Evolutionary conservation across 2,113 vertebrate genomes (phyloP), one percentile per base, ranked within the genome.

Genomic region (Entelurus aequoreus): DNA sequence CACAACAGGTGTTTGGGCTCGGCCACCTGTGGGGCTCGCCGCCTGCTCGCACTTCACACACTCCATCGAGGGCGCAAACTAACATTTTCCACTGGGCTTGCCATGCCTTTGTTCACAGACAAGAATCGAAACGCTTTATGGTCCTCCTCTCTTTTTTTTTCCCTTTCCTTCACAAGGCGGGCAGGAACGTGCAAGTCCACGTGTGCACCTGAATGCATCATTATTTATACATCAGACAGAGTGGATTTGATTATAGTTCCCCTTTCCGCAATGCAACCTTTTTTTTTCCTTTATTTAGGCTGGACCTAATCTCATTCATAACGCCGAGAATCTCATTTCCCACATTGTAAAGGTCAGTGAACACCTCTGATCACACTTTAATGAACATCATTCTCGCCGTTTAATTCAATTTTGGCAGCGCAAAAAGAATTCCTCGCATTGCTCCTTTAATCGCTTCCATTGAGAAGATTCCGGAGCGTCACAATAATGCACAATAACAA

Each of bases 341-440:
- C 80, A 80, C 84, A 87, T 86, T 88, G 83, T 84, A 90, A 91
- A 90, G 86, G 90, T 90, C 87, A 91, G 76, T 72, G 82, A 83
- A 82, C 87, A 90, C 84, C 86, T 89, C 88, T 87, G 87, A 90
- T 90, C 87, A 80, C 84, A 88, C 87, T 89, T 89, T 89, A 90
- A 90, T 90, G 89, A 88, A 91, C 84, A 87, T 84, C 83, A 87
- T 90, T 88, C 82, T 87, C 86, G 69, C 79, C 76, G 51, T 89
- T 90, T 89, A 88, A 87, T 90, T 90, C 88, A 82, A 90, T 91
- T 89, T 84, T 75, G 74, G 70, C 82, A 76, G 69, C 77, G 79
- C 79, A 80, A 46, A 82, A 84, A 85, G 28, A 28, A 89, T 86
- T 87, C 78, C 86, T 81, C 68, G 44, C 76, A 84, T 88, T 67